phyloP scores from a whole-genome alignment of 2,888 invertebrate species.

The Operophtera brumata region DNA sequence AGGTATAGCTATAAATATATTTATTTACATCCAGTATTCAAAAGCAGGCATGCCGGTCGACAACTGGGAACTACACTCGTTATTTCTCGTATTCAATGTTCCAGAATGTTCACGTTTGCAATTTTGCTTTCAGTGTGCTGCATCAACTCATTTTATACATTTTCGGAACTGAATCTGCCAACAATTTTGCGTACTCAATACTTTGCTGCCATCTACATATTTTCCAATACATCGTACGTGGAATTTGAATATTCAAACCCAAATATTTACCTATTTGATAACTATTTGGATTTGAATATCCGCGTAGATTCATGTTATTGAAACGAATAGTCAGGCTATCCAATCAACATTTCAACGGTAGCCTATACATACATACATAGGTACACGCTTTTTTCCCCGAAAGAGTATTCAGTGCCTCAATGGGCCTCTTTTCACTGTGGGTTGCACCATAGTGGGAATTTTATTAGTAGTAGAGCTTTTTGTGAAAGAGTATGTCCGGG shows the following conservation, averaged over 20 bases:
- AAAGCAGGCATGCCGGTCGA: constrained; percentile 25
- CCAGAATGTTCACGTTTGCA: constrained; percentile 54
- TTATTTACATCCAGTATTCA: constrained; percentile 24
- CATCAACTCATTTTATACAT: constrained; percentile 53
- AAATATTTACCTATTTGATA: not conserved
- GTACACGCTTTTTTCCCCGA: too few relatives aligned
- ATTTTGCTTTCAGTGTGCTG: constrained; percentile 55
- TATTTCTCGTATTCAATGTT: constrained; percentile 57
- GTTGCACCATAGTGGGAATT: too few relatives aligned
- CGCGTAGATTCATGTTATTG: constrained; percentile 4
- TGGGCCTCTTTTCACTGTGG: too few relatives aligned
- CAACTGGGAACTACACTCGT: constrained; percentile 46
- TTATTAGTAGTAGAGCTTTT: too few relatives aligned
- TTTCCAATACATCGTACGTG: constrained; percentile 4
- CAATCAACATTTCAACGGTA: too few relatives aligned
- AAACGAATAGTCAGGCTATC: not conserved
- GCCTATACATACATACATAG: too few relatives aligned
- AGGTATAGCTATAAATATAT: constrained; percentile 8
- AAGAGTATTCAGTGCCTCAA: too few relatives aligned
- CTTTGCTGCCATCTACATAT: not conserved
- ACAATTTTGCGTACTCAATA: constrained; percentile 38
- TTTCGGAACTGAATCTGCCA: constrained; percentile 39
- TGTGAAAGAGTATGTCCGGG: too few relatives aligned
- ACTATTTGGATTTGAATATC: constrained; percentile 1
- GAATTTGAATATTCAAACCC: not conserved